Conservation (phyloP, 2,888 invertebrate genomes). For the Dolomedes plantarius region DNA sequence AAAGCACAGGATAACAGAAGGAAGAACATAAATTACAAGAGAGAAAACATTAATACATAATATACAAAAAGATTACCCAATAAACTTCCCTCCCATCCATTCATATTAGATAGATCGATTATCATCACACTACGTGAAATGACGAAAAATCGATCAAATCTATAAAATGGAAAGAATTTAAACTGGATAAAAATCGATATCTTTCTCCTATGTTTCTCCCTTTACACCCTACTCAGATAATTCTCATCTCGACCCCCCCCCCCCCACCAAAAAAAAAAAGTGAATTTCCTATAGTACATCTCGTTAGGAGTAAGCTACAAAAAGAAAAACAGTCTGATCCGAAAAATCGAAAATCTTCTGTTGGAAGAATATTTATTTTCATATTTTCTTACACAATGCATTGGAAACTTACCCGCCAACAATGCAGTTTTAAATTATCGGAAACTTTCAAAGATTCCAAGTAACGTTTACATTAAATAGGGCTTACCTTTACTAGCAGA, state of each 20-base stretch:
- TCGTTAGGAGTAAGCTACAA: neutral
- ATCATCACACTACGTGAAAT: neutral
- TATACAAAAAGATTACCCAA: neutral
- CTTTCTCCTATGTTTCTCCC: neutral
- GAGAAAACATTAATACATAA: too few relatives aligned
- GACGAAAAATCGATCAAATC: neutral
- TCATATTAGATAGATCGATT: neutral
- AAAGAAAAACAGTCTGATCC: neutral
- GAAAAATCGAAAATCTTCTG: neutral
- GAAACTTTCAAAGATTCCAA: too few relatives aligned
- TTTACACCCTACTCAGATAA: neutral
- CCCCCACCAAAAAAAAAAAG: neutral
- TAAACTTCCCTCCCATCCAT: neutral
- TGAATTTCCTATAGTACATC: neutral
- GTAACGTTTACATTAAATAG: too few relatives aligned
- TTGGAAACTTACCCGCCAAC: too few relatives aligned
- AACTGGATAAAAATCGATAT: neutral
- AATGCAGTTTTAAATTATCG: too few relatives aligned
- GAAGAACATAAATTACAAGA: too few relatives aligned
- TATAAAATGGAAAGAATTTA: neutral
- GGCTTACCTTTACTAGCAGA: too few relatives aligned
- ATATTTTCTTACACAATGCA: too few relatives aligned
- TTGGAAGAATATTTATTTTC: too few relatives aligned
- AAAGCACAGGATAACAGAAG: too few relatives aligned
- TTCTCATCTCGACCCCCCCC: neutral